Evolutionary conservation across 2,888 invertebrate species (phyloP), one percentile per base, ranked within the genome.

Genomic region (Folsomia manolachei): DNA sequence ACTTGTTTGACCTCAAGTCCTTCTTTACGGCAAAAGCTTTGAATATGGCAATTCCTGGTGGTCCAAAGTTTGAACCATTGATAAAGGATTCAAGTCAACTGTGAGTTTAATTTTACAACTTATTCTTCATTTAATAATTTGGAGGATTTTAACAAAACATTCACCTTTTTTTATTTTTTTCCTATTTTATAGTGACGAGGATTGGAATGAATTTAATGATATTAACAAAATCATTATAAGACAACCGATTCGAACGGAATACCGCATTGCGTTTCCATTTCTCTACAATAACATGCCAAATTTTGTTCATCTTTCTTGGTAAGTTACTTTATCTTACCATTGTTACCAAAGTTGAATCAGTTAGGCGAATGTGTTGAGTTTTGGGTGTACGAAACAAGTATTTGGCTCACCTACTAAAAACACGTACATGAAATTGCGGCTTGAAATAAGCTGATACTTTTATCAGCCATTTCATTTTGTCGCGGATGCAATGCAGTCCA

Each of bases 171-270:
- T 51, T 51, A 39, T 39, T 39, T 39, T 9, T 39, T 39, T 27
- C 24, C 65, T 51, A 51, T 67, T 23, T 65, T 72, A 23, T 81
- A 92, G 95, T 1, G 99, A 99, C 86, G 99, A 99, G 86, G 99
- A 99, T 84, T 99, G 99, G 99, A 99, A 99, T 86, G 99, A 99
- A 86, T 99, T 99, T 83, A 99, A 99, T 86, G 99, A 99, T 83
- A 99, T 99, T 81, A 99, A 99, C 85, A 99, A 99, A 86, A 98
- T 99, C 82, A 99, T 99, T 78, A 99, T 99, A 81, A 88, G 99
- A 9, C 98, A 99, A 83, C 98, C 98, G 1, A 94, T 99, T 80
- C 89, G 99, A 77, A 99, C 99, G 0, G 99, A 99, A 85, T 99
- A 99, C 84, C 89, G 99, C 80, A 99, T 99, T 83, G 99, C 99